Conservation (phyloP, 92 coral and sea anemone genomes). For the Nematostella vectensis region DNA sequence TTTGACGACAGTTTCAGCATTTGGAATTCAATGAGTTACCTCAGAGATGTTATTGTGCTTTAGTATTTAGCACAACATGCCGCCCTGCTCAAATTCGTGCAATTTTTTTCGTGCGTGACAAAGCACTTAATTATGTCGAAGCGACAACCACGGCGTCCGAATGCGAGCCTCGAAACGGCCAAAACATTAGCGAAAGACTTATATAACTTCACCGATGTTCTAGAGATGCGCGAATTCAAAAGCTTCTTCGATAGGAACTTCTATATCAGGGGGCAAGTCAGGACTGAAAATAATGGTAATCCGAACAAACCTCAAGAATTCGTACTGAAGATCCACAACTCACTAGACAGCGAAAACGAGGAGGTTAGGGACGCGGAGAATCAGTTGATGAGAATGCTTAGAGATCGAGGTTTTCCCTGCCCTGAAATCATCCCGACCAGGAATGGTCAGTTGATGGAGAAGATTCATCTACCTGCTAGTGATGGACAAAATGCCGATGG, state of each 20-base stretch:
- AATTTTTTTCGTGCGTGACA: too few relatives aligned
- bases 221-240: slow-evolving; percentile 21
- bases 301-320: slow-evolving; percentile 3
- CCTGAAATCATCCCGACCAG: slow-evolving; percentile 14
- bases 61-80: too few relatives aligned
- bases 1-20: too few relatives aligned
- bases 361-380: slow-evolving; percentile 30
- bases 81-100: too few relatives aligned
- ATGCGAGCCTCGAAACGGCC: slow-evolving; percentile 7
- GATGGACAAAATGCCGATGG: background rate
- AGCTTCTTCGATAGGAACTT: slow-evolving; percentile 41
- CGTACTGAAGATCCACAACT: slow-evolving; percentile 45
- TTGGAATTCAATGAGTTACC: too few relatives aligned
- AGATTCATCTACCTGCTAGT: slow-evolving; percentile 2
- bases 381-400: slow-evolving; percentile 23
- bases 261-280: slow-evolving; percentile 24
- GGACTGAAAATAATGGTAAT: background rate
- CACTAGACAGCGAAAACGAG: slow-evolving; percentile 31
- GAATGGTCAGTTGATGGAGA: slow-evolving; percentile 1
- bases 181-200: slow-evolving; percentile 20
- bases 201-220: slow-evolving; percentile 14
- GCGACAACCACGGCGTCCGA: slow-evolving; percentile 8
- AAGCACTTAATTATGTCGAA: too few relatives aligned
- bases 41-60: too few relatives aligned
- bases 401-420: slow-evolving; percentile 35